Base-by-base conservation (phyloP, 23 tunicate species). In the Pegea sp. region DNA sequence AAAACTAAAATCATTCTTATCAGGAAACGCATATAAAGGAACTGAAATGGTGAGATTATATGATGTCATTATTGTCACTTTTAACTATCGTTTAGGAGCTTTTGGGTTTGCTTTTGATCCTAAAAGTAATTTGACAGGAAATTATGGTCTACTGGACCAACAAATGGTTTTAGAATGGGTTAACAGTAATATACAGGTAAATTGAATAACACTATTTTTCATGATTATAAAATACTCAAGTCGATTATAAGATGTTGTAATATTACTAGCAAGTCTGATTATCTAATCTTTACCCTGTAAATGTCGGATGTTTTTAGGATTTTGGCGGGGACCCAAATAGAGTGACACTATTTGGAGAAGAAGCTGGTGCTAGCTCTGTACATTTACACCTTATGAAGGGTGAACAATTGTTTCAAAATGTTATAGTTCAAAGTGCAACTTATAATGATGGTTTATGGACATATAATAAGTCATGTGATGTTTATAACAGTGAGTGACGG, bases 321-420 rank as follows among this genome's bases (percentile, higher is more conserved):
- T 77, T 77, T 44, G 67, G 73, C 16, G 90, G 90, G 22, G 75
- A 77, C 38, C 43, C 56, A 4, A 32, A 43, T 26, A 22, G 52
- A 5, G 61, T 77, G 22, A 77, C 90, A 28, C n/a, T 77, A 31
- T 77, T 77, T 34, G 90, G 90, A n/a, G 70, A 69, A 29, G 90
- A 57, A 1, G 69, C 90, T 0, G 90, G 90, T 22, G 90, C 62
- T 1, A 64, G 72, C 11, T 63, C 90, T 20, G 67, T 58, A 18
- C 90, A 77, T 42, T 53, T 69, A 19, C 90, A 77, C 62, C 11
- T 44, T n/a, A 34, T 81, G 59, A 25, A 44, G 24, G 20, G 60
- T 27, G 57, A 66, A 22, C 30, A 30, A 2, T 28, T 59, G 32
- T 81, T 71, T 49, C 33, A 25, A 20, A 62, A 44, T 16, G 69